Evolutionary conservation across 1,140 invertebrate genomes (phyloP).

Genomic region (Cepaea nemoralis): DNA sequence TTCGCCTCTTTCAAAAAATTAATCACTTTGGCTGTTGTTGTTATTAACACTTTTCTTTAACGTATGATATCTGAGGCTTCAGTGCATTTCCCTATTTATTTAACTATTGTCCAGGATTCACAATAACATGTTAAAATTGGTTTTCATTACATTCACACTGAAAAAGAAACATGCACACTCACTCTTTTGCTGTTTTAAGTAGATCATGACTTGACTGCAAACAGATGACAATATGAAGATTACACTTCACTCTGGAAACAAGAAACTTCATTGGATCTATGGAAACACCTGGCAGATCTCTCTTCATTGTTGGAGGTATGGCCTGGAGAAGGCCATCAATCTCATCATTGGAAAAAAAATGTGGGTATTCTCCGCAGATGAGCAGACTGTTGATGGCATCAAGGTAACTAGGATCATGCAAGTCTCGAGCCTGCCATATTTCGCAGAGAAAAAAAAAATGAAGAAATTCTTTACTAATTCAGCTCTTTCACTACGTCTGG

Average conservation of each 20-base stretch:
- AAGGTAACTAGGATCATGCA: conserved; percentile 66
- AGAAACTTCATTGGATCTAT: conserved; percentile 71
- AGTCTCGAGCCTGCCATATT: conserved; percentile 60
- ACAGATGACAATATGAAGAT: conserved; percentile 70
- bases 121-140: not conserved
- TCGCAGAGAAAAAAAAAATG: not conserved
- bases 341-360: conserved; percentile 72
- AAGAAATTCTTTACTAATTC: not conserved
- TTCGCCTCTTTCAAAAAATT: too few relatives aligned
- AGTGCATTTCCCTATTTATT: too few relatives aligned
- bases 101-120: too few relatives aligned
- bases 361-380: conserved; percentile 70
- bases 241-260: conserved; percentile 69
- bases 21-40: too few relatives aligned
- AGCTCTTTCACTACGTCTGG: too few relatives aligned
- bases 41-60: too few relatives aligned
- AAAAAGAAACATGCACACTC: conserved; percentile 11
- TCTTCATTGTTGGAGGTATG: conserved; percentile 68
- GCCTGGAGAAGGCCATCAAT: conserved; percentile 71
- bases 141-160: too few relatives aligned
- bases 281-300: conserved; percentile 66
- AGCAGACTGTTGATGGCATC: conserved; percentile 71
- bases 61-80: too few relatives aligned
- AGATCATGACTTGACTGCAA: conserved; percentile 66
- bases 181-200: conserved; percentile 64